Conservation (phyloP, 1,140 invertebrate species). For the Saccostrea echinata region DNA sequence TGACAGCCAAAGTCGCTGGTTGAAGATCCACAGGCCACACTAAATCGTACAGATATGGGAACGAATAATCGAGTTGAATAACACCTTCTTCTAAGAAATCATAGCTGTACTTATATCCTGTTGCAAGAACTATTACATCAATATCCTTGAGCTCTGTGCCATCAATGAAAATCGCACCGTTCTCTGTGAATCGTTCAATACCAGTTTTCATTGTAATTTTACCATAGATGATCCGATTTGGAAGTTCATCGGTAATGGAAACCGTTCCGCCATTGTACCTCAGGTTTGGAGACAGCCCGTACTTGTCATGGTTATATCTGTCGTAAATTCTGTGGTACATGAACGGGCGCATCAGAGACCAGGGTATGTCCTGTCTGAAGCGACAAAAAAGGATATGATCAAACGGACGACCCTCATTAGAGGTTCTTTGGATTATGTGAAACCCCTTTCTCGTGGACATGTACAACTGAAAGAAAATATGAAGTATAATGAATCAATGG, state of each 20-base stretch:
- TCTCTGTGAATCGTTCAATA: slow-evolving; percentile 75
- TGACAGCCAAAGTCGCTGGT: too few species aligned
- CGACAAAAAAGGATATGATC: slow-evolving; percentile 63
- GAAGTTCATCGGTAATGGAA: slow-evolving; percentile 81
- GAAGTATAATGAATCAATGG: background rate
- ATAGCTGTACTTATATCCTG: too few species aligned
- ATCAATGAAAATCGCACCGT: slow-evolving; percentile 77
- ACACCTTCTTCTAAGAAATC: too few species aligned
- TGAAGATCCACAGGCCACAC: too few species aligned
- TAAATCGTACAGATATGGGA: too few species aligned
- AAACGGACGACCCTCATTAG: slow-evolving; percentile 59
- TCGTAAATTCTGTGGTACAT: slow-evolving; percentile 60
- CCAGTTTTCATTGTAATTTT: slow-evolving; percentile 77
- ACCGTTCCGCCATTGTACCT: slow-evolving; percentile 57
- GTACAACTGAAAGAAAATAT: slow-evolving; percentile 53
- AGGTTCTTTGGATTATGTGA: slow-evolving; percentile 59
- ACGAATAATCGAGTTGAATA: too few species aligned
- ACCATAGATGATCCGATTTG: slow-evolving; percentile 78
- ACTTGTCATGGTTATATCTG: slow-evolving; percentile 61
- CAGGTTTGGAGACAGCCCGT: slow-evolving; percentile 59
- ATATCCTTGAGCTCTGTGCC: too few species aligned
- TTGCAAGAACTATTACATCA: too few species aligned
- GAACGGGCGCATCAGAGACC: slow-evolving; percentile 60
- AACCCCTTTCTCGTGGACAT: slow-evolving; percentile 60
- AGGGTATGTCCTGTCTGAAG: slow-evolving; percentile 57